phyloP scores from a whole-genome alignment of 2,797 vertebrate species.

The Lepilemur ruficaudatus region DNA sequence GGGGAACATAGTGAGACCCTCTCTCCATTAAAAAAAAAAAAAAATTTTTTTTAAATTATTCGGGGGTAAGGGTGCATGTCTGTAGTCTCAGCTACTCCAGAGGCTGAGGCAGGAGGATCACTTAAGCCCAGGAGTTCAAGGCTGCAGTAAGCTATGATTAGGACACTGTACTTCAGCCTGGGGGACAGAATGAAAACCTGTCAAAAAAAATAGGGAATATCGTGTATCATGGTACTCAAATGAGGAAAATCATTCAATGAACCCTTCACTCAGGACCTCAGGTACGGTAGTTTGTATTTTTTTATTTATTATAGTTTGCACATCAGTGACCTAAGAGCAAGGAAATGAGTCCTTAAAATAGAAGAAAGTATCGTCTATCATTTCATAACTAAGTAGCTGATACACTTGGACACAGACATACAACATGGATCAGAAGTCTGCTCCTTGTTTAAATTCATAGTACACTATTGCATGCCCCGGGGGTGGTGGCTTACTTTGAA shows the following conservation, averaged over 20 bases:
- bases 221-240: background rate
- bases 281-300: background rate
- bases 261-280: background rate
- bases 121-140: background rate
- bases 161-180: background rate
- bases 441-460: background rate
- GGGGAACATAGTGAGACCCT: background rate
- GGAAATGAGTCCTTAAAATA: background rate
- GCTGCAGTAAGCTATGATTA: background rate
- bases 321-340: background rate
- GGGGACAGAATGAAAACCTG: background rate
- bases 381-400: background rate
- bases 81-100: background rate
- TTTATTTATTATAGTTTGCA: background rate
- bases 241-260: background rate
- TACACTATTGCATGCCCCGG: too few relatives aligned
- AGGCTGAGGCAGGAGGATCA: background rate
- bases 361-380: background rate
- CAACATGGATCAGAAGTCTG: background rate
- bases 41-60: background rate
- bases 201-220: background rate
- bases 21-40: background rate
- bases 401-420: background rate
- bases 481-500: background rate
- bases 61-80: background rate